These are phyloP conservation scores for Lanius collurio DNA, from an alignment of 2,113 vertebrate genomes.

Conservation along the genomic window DNA sequence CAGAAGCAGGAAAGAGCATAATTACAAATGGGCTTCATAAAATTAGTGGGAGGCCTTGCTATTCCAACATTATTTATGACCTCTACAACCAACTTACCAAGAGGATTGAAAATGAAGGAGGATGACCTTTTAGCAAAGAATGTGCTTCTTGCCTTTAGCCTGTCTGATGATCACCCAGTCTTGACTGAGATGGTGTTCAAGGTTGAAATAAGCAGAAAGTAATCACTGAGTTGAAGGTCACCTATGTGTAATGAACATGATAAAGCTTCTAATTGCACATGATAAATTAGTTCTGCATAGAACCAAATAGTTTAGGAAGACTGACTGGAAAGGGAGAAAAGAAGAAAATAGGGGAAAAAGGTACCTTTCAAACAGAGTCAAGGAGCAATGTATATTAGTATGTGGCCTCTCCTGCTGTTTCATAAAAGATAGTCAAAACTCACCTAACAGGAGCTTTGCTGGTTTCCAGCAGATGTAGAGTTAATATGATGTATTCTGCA, in stretches of 20 bases:
- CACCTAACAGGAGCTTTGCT: neutral
- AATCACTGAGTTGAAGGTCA: neutral
- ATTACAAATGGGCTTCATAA: neutral
- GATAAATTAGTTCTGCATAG: neutral
- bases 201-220: neutral
- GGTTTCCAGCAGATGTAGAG: neutral
- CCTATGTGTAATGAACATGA: neutral
- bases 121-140: neutral
- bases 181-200: neutral
- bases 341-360: neutral
- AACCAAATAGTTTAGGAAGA: neutral
- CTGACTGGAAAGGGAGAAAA: neutral
- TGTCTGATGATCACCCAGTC: neutral
- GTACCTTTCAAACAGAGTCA: neutral
- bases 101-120: neutral
- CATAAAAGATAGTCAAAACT: neutral
- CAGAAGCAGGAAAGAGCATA: neutral
- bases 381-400: neutral
- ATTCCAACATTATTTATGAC: neutral
- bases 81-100: neutral
- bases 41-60: neutral
- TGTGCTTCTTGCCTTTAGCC: neutral
- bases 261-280: neutral
- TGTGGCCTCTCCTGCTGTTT: neutral
- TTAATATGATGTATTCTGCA: neutral